phyloP scores from a whole-genome alignment of 2,113 vertebrate species.

The Tachycineta bicolor region DNA sequence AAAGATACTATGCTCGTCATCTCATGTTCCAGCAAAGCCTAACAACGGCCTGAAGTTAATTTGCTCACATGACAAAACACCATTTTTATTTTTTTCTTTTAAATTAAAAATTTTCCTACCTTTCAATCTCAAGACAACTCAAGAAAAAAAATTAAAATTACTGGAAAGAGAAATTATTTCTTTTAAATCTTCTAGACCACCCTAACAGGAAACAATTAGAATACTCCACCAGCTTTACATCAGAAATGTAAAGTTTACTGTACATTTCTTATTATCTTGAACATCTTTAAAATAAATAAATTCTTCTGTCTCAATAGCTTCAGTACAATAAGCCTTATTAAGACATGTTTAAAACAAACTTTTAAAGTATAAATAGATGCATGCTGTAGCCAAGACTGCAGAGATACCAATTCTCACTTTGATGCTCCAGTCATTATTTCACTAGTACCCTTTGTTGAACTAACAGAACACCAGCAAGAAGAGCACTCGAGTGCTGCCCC shows the following conservation, averaged over 20 bases:
- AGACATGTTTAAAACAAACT: not conserved
- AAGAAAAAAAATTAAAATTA: not conserved
- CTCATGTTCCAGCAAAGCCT: not conserved
- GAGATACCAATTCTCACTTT: not conserved
- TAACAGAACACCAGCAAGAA: not conserved
- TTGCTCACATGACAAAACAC: not conserved
- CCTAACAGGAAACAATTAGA: not conserved
- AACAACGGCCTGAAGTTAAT: not conserved
- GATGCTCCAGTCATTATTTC: not conserved
- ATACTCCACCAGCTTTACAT: not conserved
- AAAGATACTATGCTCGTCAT: not conserved
- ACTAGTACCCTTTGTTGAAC: not conserved
- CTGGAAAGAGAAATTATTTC: not conserved
- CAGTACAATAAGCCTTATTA: not conserved
- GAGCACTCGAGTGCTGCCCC: not conserved
- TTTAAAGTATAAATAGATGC: not conserved
- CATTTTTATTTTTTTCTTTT: not conserved
- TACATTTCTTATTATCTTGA: not conserved
- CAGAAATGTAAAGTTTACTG: not conserved
- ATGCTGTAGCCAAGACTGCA: not conserved
- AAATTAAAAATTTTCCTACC: not conserved
- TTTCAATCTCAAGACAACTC: not conserved
- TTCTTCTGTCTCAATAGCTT: not conserved
- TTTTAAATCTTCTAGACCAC: not conserved
- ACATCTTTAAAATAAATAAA: not conserved